Percentiles rank a stretch among this genome's conserved stretches.
Conservation (phyloP, 2,888 invertebrate species). For the Tipula vernalis region DNA sequence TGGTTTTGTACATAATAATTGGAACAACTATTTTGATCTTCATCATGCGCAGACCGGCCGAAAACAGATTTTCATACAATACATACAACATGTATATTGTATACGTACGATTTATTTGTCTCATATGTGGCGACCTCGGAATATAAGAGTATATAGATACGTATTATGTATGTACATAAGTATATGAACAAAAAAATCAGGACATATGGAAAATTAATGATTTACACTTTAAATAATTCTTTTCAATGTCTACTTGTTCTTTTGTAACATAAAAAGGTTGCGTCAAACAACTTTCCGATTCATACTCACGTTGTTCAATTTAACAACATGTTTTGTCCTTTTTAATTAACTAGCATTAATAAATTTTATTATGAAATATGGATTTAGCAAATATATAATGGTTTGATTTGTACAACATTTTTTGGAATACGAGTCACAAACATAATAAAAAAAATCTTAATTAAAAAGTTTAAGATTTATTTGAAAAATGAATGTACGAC, state of each 20-base stretch:
- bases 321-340: not conserved
- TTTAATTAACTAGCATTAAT: not conserved
- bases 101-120: not conserved
- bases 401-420: too few relatives aligned
- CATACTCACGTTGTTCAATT: not conserved
- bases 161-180: not conserved
- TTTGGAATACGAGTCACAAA: too few relatives aligned
- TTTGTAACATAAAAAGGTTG: not conserved
- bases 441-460: not conserved
- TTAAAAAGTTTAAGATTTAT: not conserved
- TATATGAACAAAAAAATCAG: not conserved
- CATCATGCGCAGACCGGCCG: not conserved
- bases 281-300: too few relatives aligned
- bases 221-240: not conserved
- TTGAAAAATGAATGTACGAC: not conserved
- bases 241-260: not conserved
- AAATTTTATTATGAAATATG: too few relatives aligned
- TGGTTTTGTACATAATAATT: too few relatives aligned
- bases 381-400: too few relatives aligned
- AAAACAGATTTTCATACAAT: not conserved
- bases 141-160: not conserved
- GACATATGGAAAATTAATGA: not conserved
- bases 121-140: not conserved
- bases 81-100: not conserved
- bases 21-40: not conserved